Evolutionary conservation across 1,140 invertebrate genomes (phyloP).

Genomic region (Drosophila serrata): DNA sequence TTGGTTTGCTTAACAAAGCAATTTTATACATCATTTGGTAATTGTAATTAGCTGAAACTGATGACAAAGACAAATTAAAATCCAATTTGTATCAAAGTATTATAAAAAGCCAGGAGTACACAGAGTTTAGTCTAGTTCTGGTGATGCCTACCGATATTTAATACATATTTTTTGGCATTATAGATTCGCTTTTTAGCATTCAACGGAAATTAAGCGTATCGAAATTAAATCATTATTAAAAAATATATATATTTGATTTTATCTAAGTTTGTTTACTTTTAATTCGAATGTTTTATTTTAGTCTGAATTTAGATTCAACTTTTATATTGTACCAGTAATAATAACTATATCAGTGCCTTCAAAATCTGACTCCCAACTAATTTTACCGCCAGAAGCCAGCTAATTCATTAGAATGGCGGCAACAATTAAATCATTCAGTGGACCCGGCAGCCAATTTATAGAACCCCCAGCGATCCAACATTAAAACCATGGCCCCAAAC

Average conservation of each 20-base stretch:
- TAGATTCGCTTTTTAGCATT: not conserved
- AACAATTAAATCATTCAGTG: slow-evolving; percentile 41
- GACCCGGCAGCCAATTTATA: slow-evolving; percentile 19
- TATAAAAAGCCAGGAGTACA: not conserved
- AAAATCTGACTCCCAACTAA: not conserved
- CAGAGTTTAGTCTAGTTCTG: too few species aligned
- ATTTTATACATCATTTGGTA: not conserved
- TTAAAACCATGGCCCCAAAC: slow-evolving; percentile 54
- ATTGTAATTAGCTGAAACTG: not conserved
- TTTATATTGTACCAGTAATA: not conserved
- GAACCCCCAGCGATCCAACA: slow-evolving; percentile 14
- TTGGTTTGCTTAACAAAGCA: not conserved
- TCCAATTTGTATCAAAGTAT: not conserved
- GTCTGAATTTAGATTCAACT: too few species aligned
- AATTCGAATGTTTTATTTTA: not conserved
- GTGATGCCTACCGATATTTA: not conserved
- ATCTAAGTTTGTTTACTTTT: not conserved
- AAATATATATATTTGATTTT: not conserved
- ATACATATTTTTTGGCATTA: not conserved
- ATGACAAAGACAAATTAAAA: not conserved
- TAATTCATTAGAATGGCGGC: slow-evolving; percentile 53
- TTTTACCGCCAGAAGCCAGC: not conserved
- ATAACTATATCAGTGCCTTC: not conserved
- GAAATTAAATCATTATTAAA: not conserved
- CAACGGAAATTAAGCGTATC: not conserved